Evolutionary conservation across 2,113 vertebrate species (phyloP).

Genomic region (Varanus salvator): DNA sequence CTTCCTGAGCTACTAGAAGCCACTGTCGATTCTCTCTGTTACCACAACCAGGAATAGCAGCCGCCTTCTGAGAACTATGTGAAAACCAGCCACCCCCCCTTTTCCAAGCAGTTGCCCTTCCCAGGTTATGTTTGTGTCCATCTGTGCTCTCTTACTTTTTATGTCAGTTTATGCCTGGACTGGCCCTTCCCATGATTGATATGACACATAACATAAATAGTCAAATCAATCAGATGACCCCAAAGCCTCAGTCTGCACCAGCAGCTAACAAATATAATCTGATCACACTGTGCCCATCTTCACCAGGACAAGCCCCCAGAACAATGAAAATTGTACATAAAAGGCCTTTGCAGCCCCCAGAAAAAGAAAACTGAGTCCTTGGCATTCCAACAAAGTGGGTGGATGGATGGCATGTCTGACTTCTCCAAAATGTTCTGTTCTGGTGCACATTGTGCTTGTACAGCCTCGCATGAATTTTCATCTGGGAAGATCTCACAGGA

Average conservation of each 20-base stretch:
- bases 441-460: not conserved
- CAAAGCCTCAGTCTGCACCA: not conserved
- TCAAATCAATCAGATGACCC: not conserved
- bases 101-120: not conserved
- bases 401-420: not conserved
- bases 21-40: not conserved
- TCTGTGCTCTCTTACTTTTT: not conserved
- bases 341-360: not conserved
- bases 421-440: not conserved
- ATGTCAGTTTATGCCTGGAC: not conserved
- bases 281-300: not conserved
- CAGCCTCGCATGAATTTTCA: not conserved
- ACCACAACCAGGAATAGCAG: not conserved
- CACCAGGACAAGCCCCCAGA: not conserved
- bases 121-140: not conserved
- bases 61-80: not conserved
- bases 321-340: not conserved
- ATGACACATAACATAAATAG: not conserved
- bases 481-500: not conserved
- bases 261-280: not conserved
- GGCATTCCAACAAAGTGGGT: not conserved
- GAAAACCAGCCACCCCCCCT: not conserved
- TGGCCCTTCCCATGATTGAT: not conserved
- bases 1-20: not conserved
- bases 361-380: not conserved